A percentile compares a stretch with the other conserved stretches of the same genome.
These are phyloP conservation scores for Ceyx cyanopectus DNA, from an alignment of 2,113 vertebrate species.

Conservation along the genomic window DNA sequence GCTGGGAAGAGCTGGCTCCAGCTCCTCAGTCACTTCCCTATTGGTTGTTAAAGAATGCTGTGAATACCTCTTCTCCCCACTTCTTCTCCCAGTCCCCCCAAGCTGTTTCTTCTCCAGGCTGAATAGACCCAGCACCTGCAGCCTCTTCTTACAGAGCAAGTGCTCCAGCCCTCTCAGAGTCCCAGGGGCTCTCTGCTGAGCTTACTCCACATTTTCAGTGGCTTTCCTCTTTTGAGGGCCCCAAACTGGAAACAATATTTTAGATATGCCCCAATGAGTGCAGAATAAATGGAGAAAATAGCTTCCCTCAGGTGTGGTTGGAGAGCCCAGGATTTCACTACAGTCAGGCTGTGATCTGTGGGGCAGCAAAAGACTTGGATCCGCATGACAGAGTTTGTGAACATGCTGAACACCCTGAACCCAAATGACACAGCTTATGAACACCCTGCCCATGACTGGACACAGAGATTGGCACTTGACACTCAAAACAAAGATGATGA, in stretches of 20 bases:
- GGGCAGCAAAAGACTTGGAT: background rate
- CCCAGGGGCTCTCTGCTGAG: background rate
- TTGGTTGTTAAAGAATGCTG: background rate
- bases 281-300: background rate
- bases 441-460: background rate
- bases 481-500: background rate
- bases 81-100: background rate
- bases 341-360: background rate
- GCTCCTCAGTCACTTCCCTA: no score
- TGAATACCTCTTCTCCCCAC: background rate
- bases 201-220: background rate
- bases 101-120: background rate
- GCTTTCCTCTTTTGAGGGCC: background rate
- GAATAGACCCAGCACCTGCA: background rate
- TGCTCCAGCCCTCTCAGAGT: background rate
- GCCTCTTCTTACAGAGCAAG: background rate
- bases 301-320: background rate
- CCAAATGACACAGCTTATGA: background rate
- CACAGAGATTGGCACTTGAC: background rate
- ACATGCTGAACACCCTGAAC: no score
- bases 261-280: background rate
- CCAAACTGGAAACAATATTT: background rate
- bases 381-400: fast-evolving
- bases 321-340: background rate
- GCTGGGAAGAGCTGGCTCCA: background rate